Evolutionary conservation across 2,888 invertebrate species (phyloP), one percentile per base, ranked within the genome.

Genomic region (Linyphia triangularis): DNA sequence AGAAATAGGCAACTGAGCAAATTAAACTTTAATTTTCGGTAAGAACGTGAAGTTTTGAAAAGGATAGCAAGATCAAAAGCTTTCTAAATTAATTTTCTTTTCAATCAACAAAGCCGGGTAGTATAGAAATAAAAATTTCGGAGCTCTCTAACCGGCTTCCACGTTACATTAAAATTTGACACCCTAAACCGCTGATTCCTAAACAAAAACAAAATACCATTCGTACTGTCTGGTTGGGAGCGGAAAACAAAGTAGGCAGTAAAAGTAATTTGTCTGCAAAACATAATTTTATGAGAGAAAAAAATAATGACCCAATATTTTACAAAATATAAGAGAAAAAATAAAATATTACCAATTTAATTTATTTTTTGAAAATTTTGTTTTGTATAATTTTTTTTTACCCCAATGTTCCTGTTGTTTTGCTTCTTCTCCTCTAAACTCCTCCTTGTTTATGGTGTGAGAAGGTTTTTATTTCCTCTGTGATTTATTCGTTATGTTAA

Each of bases 401-500:
- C 1, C 51, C n/a, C n/a, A n/a, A n/a, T n/a, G n/a, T n/a, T n/a
- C n/a, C n/a, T n/a, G n/a, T 59, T 59, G 4, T 4, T 9, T 19
- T 10, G n/a, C 13, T n/a, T 51, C 51, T 51, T 9, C 16, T 51
- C 40, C 61, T 6, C 77, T 77, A 77, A 77, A 77, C 77, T 61
- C 37, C 7, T 26, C n/a, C 26, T 37, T 77, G 77, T 77, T 77
- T 77, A 77, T 77, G 7, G 22, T 77, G 30, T 63, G 37, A 22
- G 9, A 28, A 61, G 63, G 40, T 61, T 61, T 33, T 61, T 77
- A 24, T 22, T 33, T n/a, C 33, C n/a, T 33, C 9, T 67, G 7
- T 19, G 33, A 28, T n/a, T 26, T 77, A 61, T 37, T 57, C 61
- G 77, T 61, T 63, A 77, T 77, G 77, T 26, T 77, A 40, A 77